Evolutionary conservation across 2,113 vertebrate genomes (phyloP).

Genomic region (Gracilinanus agilis): DNA sequence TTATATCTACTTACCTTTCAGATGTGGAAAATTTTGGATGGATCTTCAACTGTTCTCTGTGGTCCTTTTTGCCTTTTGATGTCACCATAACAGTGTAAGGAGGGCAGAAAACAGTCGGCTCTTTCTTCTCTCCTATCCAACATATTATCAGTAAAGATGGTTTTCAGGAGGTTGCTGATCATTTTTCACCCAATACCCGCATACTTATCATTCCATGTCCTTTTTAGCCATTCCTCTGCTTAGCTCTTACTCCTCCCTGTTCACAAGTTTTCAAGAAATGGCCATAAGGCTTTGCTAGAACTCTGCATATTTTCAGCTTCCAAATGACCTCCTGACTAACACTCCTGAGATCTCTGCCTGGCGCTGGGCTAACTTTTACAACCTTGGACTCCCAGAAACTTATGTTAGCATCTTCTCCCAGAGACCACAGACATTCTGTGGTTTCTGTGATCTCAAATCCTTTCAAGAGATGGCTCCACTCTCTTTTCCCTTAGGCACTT

Average conservation of each 20-base stretch:
- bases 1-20: slow-evolving; percentile 55
- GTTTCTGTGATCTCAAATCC: not conserved
- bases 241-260: not conserved
- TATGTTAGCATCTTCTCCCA: not conserved
- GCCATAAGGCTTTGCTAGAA: not conserved
- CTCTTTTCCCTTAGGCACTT: not conserved
- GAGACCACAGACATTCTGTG: not conserved
- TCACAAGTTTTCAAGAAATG: not conserved
- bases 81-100: not conserved
- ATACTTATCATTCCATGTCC: not conserved
- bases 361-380: not conserved
- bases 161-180: not conserved
- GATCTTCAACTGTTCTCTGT: not conserved
- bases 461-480: not conserved
- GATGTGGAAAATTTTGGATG: not conserved
- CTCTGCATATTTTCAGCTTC: not conserved
- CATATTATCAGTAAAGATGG: not conserved
- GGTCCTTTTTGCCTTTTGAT: not conserved
- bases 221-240: not conserved
- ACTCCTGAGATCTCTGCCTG: not conserved
- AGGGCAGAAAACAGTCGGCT: not conserved
- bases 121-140: not conserved
- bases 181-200: not conserved
- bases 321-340: not conserved
- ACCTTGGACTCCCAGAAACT: not conserved